Evolutionary conservation across 2,888 invertebrate genomes (phyloP), one percentile per base, ranked within the genome.

Genomic region (Apeira syringaria): DNA sequence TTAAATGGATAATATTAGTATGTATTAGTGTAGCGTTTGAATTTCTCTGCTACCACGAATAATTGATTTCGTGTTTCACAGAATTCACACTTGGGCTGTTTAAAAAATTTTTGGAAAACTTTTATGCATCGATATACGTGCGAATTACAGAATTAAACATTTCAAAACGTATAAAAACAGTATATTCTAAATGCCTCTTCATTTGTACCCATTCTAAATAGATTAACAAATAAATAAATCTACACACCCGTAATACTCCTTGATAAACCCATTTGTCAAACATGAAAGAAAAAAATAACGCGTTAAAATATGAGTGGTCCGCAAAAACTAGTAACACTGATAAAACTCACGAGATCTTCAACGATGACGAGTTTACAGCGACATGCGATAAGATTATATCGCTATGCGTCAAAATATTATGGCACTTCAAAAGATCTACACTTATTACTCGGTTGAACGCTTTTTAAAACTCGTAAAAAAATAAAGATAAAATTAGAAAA

Each of bases 381-480:
- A 56, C 62, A 60, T 58, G 61, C n/a, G n/a, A n/a, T n/a, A n/a
- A 15, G 2, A 15, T 53, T 62, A 73, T 76, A 78, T 79, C 81
- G 68, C 32, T 46, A 56, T 59, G 64, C 71, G 75, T 74, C 75
- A 75, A 66, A 80, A 79, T 67, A 78, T 72, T 63, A 48, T 53
- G 63, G 13, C 45, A 47, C 24, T 57, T 59, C 45, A 39, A 46
- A 34, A 33, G 46, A 49, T 58, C 24, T 39, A 50, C 31, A 24
- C 36, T 36, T 41, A 38, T 35, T 24, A 28, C 25, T 20, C 17
- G 28, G 31, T 31, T 36, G 12, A 28, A 31, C 15, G 30, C 38
- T 37, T 50, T 45, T 45, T 40, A 46, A 38, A 34, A 40, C 25
- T 42, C 45, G 17, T 50, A 42, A 50, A 42, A 45, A 20, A n/a